Evolutionary conservation across 2,888 invertebrate genomes (phyloP).

Genomic region (Bimastos eiseni): DNA sequence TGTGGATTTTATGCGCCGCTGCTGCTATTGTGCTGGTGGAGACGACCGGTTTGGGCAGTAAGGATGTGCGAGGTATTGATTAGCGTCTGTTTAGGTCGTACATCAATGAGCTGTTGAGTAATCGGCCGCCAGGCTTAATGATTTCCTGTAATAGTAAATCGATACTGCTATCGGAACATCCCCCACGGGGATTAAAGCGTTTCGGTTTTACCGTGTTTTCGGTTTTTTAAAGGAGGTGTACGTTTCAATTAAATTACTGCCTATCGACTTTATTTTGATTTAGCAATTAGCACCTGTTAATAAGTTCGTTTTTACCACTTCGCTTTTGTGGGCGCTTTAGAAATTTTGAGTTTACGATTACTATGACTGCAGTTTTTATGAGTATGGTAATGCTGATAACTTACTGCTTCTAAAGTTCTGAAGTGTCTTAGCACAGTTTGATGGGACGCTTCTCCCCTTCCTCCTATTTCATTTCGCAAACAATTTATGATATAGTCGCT

Average conservation of each 20-base stretch:
- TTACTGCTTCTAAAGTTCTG: background rate
- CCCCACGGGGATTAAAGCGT: background rate
- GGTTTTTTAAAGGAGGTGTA: background rate
- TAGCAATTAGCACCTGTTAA: too few species aligned
- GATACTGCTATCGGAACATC: background rate
- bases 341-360: too few species aligned
- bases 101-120: constrained; percentile 13
- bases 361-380: background rate
- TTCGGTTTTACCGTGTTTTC: background rate
- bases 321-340: too few species aligned
- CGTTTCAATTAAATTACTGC: too few species aligned
- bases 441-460: background rate
- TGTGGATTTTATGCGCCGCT: background rate
- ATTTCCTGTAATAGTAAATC: constrained; percentile 8
- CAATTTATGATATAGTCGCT: background rate
- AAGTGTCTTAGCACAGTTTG: background rate
- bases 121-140: constrained; percentile 15
- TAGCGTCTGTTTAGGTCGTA: background rate
- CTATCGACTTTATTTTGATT: too few species aligned
- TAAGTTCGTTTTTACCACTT: too few species aligned
- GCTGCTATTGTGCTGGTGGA: background rate
- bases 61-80: constrained; percentile 13
- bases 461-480: background rate
- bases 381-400: background rate
- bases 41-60: background rate